Evolutionary conservation across 1,140 invertebrate genomes (phyloP), one percentile per base, ranked within the genome.

Genomic region (Drosophila parabipectinata): DNA sequence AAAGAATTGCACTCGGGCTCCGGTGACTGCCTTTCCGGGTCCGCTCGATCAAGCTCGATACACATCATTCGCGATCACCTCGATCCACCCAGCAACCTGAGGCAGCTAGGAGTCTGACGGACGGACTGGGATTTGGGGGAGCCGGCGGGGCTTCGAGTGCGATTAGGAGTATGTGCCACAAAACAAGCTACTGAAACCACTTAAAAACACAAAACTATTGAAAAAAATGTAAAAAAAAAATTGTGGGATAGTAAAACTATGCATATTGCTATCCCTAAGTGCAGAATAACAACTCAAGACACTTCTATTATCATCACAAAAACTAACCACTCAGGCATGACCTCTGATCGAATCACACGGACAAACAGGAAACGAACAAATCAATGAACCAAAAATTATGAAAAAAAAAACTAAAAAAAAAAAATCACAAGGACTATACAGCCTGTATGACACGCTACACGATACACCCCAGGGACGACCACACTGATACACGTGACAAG

Each of bases 401-500:
- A 28, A 52, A 48, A 44, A 44, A 54, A 45, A 28, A 26, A 44
- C 14, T n/a, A 10, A 45, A 21, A 44, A 44, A 39, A 28, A 41
- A 30, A 2, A 69, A 47, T 44, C 44, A 73, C 48, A 66, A 37
- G 60, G 64, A 68, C 48, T 45, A 45, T 53, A 39, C 37, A 15
- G 59, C 12, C 15, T 30, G 39, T 47, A 68, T 34, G 37, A 83
- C 79, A 81, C 79, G 37, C 54, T 62, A 84, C 81, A 84, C 81
- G 12, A 32, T 10, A 85, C 68, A 87, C 74, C 50, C 51, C 61
- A 48, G 28, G 28, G 64, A 52, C 47, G 34, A 44, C 68, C 58
- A 87, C 82, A 87, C 88, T 69, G 82, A 82, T 87, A 87, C 82
- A 87, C 71, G 51, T 55, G 79, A 82, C 80, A 28, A 57, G 63